Evolutionary conservation across 2,888 invertebrate genomes (phyloP).

Genomic region (Acronicta psi): DNA sequence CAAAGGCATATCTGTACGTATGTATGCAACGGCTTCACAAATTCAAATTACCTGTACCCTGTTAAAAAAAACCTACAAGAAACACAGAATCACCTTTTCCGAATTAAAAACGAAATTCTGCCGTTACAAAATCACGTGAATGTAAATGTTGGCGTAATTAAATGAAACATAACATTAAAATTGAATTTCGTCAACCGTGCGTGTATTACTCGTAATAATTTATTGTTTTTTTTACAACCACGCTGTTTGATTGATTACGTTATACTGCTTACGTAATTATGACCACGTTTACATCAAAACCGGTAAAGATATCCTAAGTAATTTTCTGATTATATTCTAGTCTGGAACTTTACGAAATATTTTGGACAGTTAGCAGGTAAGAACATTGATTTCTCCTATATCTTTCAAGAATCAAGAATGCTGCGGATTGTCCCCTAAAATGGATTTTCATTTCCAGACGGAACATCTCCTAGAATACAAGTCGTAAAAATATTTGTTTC

Average conservation of each 20-base stretch:
- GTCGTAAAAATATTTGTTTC: no score
- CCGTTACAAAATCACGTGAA: not conserved
- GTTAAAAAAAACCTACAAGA: not conserved
- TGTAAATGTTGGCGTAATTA: not conserved
- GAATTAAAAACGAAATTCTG: not conserved
- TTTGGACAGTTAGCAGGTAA: no score
- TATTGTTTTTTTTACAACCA: constrained; percentile 10
- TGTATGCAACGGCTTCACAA: no score
- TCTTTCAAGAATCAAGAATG: no score
- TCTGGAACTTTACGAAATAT: not conserved
- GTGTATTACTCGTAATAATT: constrained; percentile 12
- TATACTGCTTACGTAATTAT: constrained; percentile 1
- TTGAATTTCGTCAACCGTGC: constrained; percentile 18
- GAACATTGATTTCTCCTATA: no score
- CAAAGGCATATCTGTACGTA: no score
- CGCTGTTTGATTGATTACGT: constrained; percentile 15
- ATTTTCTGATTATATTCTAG: not conserved
- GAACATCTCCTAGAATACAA: no score
- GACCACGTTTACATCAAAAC: constrained; percentile 3
- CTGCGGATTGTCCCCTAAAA: no score
- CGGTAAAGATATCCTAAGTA: not conserved
- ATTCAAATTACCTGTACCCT: no score
- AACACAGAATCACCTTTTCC: not conserved
- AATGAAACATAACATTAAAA: constrained; percentile 19
- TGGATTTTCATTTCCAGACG: no score